Base-by-base conservation (phyloP, 2,113 vertebrate genomes). In the Pardalotus punctatus region DNA sequence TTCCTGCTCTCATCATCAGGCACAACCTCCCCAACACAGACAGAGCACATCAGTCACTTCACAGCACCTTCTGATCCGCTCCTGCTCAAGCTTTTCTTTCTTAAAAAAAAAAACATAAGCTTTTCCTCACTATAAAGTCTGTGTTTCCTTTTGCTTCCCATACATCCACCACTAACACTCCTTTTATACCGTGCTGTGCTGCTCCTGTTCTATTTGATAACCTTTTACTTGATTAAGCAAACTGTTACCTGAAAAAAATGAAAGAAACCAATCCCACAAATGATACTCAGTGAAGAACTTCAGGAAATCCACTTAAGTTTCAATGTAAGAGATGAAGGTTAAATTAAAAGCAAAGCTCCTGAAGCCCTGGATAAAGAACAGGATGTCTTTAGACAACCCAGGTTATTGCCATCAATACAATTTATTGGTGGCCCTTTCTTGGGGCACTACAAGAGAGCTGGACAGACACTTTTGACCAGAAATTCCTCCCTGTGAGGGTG, bases 311-410 rank as follows among this genome's bases (percentile, higher is more conserved):
- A 47, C 4, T 29, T 28, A 28, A 48, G 22, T 45, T 69, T 58
- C 56, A 27, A 1, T 65, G 33, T 53, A 33, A 36, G 5, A 61
- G 48, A 56, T 58, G 33, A 2, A 0, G 2, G 27, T 6, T 47
- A 54, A 51, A 53, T 57, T 17, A 48, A 58, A 88, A 86, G 27
- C 18, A 56, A 53, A 79, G 47, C 36, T 83, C 23, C 35, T 54
- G 24, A 56, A 81, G 38, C 9, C 38, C 53, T 53, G 48, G 24
- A 36, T n/a, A 28, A 88, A 56, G 53, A 74, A 31, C 6, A 56
- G 38, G 33, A 57, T 13, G 43, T 22, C 64, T 76, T 81, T 5
- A 45, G 51, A 18, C 2, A n/a, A 43, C 2, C 3, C 18, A 42
- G 42, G 77, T 40, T 24, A 45, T 12, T 1, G 1, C 18, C 66